phyloP scores from a whole-genome alignment of 2,797 vertebrate genomes.

The Sternarchorhynchus goeldii region DNA sequence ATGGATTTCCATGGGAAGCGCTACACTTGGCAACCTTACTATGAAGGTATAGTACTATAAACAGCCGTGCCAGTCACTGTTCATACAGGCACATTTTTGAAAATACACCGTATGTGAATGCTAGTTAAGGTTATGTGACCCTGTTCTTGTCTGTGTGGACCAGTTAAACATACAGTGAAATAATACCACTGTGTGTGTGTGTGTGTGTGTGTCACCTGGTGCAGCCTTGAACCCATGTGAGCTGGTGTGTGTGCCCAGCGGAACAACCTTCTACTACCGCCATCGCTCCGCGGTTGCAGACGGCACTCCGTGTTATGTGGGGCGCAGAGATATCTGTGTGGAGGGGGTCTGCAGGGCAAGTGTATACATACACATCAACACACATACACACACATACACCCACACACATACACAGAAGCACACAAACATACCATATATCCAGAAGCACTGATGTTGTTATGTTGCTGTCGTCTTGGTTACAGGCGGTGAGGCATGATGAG shows the following conservation, averaged over 20 bases:
- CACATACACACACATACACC: slow-evolving; percentile 35
- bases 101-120: neutral
- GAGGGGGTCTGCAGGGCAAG: slow-evolving; percentile 85
- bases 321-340: slow-evolving; percentile 84
- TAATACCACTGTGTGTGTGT: slow-evolving; percentile 1
- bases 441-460: slow-evolving; percentile 27
- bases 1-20: slow-evolving; percentile 81
- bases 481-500: slow-evolving; percentile 81
- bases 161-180: neutral
- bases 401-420: slow-evolving; percentile 16
- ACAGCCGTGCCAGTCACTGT: neutral
- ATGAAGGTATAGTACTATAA: slow-evolving; percentile 76
- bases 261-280: slow-evolving; percentile 88
- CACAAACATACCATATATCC: slow-evolving; percentile 5
- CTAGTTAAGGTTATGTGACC: too few species aligned
- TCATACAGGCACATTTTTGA: neutral
- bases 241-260: slow-evolving; percentile 89
- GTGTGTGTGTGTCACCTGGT: neutral
- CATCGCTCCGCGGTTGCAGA: slow-evolving; percentile 84
- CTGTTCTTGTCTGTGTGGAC: too few species aligned
- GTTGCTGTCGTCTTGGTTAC: slow-evolving; percentile 26
- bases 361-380: slow-evolving; percentile 1
- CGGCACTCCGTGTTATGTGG: slow-evolving; percentile 88
- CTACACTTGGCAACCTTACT: slow-evolving; percentile 88
- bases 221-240: slow-evolving; percentile 88